phyloP scores from a whole-genome alignment of 2,888 invertebrate genomes.

The Doris montereyensis region DNA sequence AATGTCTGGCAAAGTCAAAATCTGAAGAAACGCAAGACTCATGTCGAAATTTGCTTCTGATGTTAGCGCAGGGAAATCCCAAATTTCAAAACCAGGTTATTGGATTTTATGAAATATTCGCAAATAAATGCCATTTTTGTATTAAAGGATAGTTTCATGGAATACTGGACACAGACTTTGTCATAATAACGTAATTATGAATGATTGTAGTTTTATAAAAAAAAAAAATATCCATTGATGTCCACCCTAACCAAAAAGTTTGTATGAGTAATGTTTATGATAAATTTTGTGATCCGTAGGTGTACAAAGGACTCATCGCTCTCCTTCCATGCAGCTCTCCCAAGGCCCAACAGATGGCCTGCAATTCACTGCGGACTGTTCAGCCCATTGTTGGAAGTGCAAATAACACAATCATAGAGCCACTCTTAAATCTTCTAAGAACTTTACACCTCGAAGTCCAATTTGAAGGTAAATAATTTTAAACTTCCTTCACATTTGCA shows the following conservation, averaged over 20 bases:
- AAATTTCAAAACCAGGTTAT: conserved; percentile 69
- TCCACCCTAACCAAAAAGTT: too few species aligned
- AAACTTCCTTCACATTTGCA: too few species aligned
- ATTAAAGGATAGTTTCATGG: too few species aligned
- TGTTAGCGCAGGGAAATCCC: conserved; percentile 72
- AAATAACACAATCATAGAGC: conserved; percentile 70
- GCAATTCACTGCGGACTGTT: conserved; percentile 69
- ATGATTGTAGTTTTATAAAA: too few species aligned
- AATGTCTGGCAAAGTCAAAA: conserved; percentile 72
- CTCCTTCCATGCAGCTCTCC: conserved; percentile 72
- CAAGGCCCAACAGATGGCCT: conserved; percentile 73
- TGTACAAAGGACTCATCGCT: conserved; percentile 73
- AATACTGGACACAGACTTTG: too few species aligned
- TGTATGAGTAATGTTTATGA: too few species aligned
- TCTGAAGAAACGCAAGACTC: conserved; percentile 71
- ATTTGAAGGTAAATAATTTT: conserved; percentile 72
- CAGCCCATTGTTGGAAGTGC: conserved; percentile 71
- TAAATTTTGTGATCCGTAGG: too few species aligned
- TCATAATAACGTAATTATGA: too few species aligned
- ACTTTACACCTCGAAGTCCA: conserved; percentile 73
- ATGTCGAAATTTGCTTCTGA: conserved; percentile 68
- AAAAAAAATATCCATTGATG: too few species aligned
- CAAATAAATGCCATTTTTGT: too few species aligned
- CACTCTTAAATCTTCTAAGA: conserved; percentile 67
- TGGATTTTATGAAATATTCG: too few species aligned